Evolutionary conservation across 2,888 invertebrate species (phyloP).

Genomic region (Xylocampa areola): DNA sequence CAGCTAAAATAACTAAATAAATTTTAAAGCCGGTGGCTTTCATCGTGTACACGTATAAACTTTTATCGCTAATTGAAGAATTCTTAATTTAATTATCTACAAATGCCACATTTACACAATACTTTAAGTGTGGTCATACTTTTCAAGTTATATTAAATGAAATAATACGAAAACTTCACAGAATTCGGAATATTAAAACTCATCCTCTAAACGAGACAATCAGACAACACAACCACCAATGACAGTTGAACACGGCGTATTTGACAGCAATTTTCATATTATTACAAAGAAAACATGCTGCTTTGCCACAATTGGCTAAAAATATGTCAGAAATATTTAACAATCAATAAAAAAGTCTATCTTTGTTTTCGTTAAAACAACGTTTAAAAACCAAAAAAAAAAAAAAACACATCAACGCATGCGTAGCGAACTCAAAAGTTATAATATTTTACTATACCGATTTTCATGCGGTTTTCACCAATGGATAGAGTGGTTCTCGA

Average conservation of each 20-base stretch:
- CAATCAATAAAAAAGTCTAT: neutral
- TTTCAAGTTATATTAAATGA: slow-evolving; percentile 47
- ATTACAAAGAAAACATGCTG: neutral
- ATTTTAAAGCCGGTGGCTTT: slow-evolving; percentile 77
- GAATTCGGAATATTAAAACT: slow-evolving; percentile 57
- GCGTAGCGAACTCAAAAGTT: no score
- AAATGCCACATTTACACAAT: slow-evolving; percentile 61
- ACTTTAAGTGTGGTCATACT: slow-evolving; percentile 59
- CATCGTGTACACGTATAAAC: slow-evolving; percentile 66
- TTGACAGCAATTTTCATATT: slow-evolving; percentile 37
- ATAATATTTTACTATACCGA: no score
- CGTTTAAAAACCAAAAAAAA: no score
- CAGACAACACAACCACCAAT: slow-evolving; percentile 75
- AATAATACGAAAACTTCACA: slow-evolving; percentile 46
- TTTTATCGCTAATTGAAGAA: slow-evolving; percentile 15
- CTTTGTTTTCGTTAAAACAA: neutral
- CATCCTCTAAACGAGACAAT: slow-evolving; percentile 58
- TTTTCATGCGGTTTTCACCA: no score
- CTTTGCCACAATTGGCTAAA: neutral
- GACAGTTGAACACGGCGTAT: slow-evolving; percentile 80
- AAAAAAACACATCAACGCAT: no score
- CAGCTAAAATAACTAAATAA: slow-evolving; percentile 71
- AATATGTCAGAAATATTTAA: no score
- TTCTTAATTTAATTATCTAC: slow-evolving; percentile 42
- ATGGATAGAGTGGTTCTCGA: no score